Base-by-base conservation (phyloP, 2,113 vertebrate species). In the Dromaius novaehollandiae region DNA sequence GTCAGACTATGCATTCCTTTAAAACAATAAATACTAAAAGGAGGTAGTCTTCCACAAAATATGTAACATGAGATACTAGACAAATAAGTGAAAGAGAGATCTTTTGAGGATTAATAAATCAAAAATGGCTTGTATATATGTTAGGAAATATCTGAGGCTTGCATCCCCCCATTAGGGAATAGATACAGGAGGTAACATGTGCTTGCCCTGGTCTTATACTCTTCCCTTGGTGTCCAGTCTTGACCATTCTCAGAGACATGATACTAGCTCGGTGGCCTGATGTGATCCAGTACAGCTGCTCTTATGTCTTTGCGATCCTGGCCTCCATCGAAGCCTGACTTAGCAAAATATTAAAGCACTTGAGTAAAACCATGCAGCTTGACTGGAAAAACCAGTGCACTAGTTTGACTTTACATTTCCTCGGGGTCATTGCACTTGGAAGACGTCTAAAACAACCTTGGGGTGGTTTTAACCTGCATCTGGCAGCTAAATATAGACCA, bases 381-480 rank as follows among this genome's bases (percentile, higher is more conserved):
- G 90, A 95, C 91, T 88, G 94, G 94, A 95, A 94, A 97, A 96
- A 94, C 18, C 76, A 95, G 82, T 83, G 71, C 48, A 60, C 32
- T 0, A 2, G 3, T 83, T 80, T 90, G 64, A 86, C 60, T 93
- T 82, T 66, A 77, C 28, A 42, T 88, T 94, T 90, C 93, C 0
- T 0, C 36, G 44, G 85, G 78, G 85, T 93, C 66, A 63, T 38
- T 91, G 82, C 53, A 77, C 70, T 70, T 64, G 46, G 75, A 61
- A 87, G 84, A 66, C 94, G 61, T 56, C 63, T 94, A 9, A 80
- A 95, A 61, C 50, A 86, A 71, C 89, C 71, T 79, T 70, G 36
- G 44, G 26, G 76, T 48, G 36, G 44, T 80, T 82, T 36, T 94
- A 84, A 94, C 79, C 78, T 42, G 15, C 88, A 82, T 89, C 71